Conservation (phyloP, 2,113 vertebrate species). For the Macrotus californicus region DNA sequence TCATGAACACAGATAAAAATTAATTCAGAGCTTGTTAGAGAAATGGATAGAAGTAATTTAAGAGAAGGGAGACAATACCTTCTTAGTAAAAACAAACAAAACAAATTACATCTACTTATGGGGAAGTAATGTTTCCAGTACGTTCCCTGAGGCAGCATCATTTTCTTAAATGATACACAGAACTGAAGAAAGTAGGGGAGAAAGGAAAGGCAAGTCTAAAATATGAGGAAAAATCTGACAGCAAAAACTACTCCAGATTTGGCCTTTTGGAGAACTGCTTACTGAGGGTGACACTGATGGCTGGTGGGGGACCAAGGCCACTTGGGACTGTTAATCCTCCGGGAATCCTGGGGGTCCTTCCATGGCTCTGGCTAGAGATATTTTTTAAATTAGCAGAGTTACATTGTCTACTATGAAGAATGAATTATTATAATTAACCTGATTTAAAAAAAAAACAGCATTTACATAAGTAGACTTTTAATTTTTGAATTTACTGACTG, state of each 20-base stretch:
- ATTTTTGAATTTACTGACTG: not conserved
- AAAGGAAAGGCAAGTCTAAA: slow-evolving; percentile 10
- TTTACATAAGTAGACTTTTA: not conserved
- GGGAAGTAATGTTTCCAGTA: not conserved
- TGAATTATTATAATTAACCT: not conserved
- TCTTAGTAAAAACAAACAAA: slow-evolving; percentile 51
- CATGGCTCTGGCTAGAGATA: not conserved
- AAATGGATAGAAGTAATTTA: slow-evolving; percentile 56
- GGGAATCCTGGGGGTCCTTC: not conserved
- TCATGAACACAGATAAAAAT: slow-evolving; percentile 50
- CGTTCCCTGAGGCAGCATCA: slow-evolving; percentile 2
- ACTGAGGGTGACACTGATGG: fast-evolving
- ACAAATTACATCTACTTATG: slow-evolving; percentile 46
- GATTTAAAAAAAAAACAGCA: not conserved
- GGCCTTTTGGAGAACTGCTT: not conserved
- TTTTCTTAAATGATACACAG: slow-evolving; percentile 37
- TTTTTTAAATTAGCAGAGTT: not conserved
- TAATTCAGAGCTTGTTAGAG: slow-evolving; percentile 58
- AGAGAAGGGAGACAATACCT: slow-evolving; percentile 36
- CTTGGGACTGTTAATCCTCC: not conserved
- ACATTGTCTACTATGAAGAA: not conserved
- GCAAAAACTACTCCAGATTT: fast-evolving
- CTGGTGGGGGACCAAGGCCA: not conserved
- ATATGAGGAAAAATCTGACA: not conserved
- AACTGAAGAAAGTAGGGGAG: not conserved